Evolutionary conservation across 2,888 invertebrate species (phyloP), one percentile per base, ranked within the genome.

Genomic region (Bellardia bayeri): DNA sequence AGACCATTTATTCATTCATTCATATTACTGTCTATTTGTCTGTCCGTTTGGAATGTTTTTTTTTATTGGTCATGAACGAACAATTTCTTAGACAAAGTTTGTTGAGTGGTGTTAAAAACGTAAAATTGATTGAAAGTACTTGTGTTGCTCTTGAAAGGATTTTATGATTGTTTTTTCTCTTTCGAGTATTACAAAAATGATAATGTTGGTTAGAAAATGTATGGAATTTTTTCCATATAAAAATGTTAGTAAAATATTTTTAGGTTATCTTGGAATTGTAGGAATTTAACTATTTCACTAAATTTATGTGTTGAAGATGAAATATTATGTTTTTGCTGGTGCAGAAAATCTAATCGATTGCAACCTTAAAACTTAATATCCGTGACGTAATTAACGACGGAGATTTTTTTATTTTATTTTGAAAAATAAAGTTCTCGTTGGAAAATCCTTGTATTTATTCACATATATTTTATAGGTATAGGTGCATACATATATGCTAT

Each of bases 101-200:
- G 30, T 0, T 45, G 45, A 66, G 51, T 54, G n/a, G 51, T 42
- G 54, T 11, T 56, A 51, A 66, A 66, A 69, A 33, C 7, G 51
- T 81, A 61, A 72, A 84, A 79, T 79, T 84, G 66, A 84, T 78
- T 78, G 78, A 78, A 78, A 66, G 71, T 78, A 64, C 58, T 84
- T 71, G 61, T 56, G 5, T 11, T 30, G 68, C 37, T 58, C n/a
- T 78, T 51, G 69, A 1, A 54, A 61, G 16, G 23, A 8, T 69
- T 61, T 58, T 49, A 56, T 58, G 58, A 79, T 58, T 69, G 30
- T 11, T 42, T 51, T 49, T 69, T n/a, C 51, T 16, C 61, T 13
- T 45, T 13, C 45, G 0, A 45, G 45, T 61, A 33, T 63, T 37
- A 69, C 23, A 42, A n/a, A 14, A 51, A 54, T 49, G 14, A 23